These are phyloP conservation scores for Tuta absoluta DNA, from an alignment of 2,888 invertebrate genomes.

Conservation along the genomic window DNA sequence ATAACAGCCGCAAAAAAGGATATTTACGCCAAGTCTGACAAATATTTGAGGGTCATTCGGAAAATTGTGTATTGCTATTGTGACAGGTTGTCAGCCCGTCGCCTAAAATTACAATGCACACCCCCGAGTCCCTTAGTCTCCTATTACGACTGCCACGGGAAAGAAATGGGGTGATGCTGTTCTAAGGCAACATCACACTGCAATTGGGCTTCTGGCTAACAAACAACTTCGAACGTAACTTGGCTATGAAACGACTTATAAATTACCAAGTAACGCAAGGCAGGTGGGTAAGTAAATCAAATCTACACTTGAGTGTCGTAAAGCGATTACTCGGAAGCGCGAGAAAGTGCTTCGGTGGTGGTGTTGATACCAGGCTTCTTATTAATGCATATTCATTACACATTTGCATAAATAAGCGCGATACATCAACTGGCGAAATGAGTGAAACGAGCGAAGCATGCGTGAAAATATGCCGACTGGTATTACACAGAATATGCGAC, in stretches of 20 bases:
- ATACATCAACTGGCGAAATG: conserved; percentile 56
- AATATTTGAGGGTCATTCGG: too few species aligned
- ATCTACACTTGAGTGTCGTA: conserved; percentile 19
- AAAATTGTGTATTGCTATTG: too few species aligned
- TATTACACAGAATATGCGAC: conserved; percentile 7
- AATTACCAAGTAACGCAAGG: background rate
- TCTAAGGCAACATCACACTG: too few species aligned
- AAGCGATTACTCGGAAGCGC: conserved; percentile 19
- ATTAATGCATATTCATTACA: conserved; percentile 70
- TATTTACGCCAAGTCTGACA: too few species aligned
- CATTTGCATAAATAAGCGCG: conserved; percentile 69
- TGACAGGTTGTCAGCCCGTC: too few species aligned
- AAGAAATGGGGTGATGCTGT: too few species aligned
- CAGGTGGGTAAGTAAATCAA: conserved; percentile 11
- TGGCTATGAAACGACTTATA: background rate
- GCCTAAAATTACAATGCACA: too few species aligned
- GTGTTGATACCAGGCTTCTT: conserved; percentile 53
- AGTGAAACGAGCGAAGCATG: conserved; percentile 35
- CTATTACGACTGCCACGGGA: too few species aligned
- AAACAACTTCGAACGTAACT: too few species aligned
- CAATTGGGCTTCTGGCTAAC: too few species aligned
- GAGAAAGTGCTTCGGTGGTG: conserved; percentile 35
- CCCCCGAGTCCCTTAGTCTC: too few species aligned
- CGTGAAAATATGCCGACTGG: conserved; percentile 43
- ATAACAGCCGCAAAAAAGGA: too few species aligned